Evolutionary conservation across 2,888 invertebrate genomes (phyloP), one percentile per base, ranked within the genome.

Genomic region (Rapana venosa): DNA sequence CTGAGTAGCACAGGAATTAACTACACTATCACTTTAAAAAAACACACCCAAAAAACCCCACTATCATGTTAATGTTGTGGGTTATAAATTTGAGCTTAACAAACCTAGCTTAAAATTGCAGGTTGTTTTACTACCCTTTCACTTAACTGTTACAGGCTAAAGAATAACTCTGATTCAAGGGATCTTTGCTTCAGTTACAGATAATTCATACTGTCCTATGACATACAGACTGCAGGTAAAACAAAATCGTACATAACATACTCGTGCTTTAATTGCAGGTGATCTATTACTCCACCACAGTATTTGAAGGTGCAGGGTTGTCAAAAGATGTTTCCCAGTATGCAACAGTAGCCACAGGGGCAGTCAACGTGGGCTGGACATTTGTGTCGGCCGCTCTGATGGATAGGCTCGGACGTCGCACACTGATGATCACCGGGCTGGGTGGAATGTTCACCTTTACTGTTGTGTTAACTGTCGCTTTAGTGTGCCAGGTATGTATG

Each of bases 211-310:
- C 15, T 22, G 47, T 47, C 47, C 47, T 8, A 70, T 5, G 15
- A 70, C 70, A 20, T 26, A 15, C 70, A 70, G 70, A 47, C 2
- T 70, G 70, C 70, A 13, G 20, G 70, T 70, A 70, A 26, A 47
- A n/a, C 11, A 70, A n/a, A 20, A 13, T 70, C 47, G 8, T 8
- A 47, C 47, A 8, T 47, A 47, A 47, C 47, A 47, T 47, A 47
- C 47, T 8, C 8, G 47, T 47, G 47, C 47, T 47, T 47, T 47
- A 5, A 22, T 87, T 87, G 26, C 96, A 98, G 98, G 98, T 99
- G 94, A 98, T 99, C 97, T 99, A 99, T 97, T 99, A 99, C 96
- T 99, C 99, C 91, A 99, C 99, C 0, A 98, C 98, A 88, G 98
- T 98, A 93, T 98, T 98, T 96, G 95, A 95, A 91, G 97, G 94